Percentiles rank a stretch among this genome's conserved stretches.
These are phyloP conservation scores for Nemotelus pantherinus DNA, from an alignment of 2,888 invertebrate genomes.

Conservation along the genomic window DNA sequence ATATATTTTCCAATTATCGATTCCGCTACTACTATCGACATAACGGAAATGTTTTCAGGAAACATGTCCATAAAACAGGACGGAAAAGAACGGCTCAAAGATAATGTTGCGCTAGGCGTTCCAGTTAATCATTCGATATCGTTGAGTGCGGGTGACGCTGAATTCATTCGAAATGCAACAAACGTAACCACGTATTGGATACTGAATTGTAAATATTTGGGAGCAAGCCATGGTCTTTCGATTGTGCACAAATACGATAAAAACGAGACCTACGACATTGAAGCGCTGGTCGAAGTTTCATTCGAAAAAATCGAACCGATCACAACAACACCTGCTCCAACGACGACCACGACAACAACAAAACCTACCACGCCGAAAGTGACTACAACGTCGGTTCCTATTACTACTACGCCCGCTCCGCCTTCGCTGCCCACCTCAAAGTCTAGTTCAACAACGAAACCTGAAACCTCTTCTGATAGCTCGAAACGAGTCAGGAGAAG, in stretches of 20 bases:
- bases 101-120: constrained; percentile 73
- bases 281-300: constrained; percentile 77
- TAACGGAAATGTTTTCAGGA: constrained; percentile 75
- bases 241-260: constrained; percentile 73
- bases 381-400: constrained; percentile 63
- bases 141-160: constrained; percentile 70
- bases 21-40: constrained; percentile 61
- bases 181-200: constrained; percentile 79
- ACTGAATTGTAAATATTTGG: constrained; percentile 77
- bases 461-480: constrained; percentile 58
- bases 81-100: constrained; percentile 67
- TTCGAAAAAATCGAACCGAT: constrained; percentile 69
- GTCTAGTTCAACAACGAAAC: constrained; percentile 60
- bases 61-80: constrained; percentile 73
- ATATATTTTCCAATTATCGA: constrained; percentile 58
- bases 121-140: constrained; percentile 70
- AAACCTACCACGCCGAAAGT: constrained; percentile 63
- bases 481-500: constrained; percentile 52
- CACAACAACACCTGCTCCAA: constrained; percentile 61
- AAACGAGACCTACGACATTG: constrained; percentile 71
- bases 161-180: constrained; percentile 68
- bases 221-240: constrained; percentile 70
- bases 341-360: constrained; percentile 67
- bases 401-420: constrained; percentile 62
- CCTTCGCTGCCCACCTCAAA: constrained; percentile 62